Base-by-base conservation (phyloP, 2,797 vertebrate species). In the Coccyzus lansbergi region DNA sequence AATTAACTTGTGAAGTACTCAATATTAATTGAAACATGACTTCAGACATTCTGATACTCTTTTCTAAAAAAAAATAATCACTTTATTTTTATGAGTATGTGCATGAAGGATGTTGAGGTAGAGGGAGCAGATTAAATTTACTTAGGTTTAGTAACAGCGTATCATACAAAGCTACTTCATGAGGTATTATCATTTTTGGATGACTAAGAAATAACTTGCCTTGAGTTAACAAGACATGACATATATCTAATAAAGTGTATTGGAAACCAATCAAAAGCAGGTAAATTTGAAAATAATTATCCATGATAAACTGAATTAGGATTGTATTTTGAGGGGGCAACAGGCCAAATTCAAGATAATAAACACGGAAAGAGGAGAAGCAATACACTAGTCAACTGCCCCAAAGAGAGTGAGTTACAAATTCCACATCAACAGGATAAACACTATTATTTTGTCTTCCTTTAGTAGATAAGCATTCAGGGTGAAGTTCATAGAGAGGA, bases 1-100 rank as follows among this genome's bases (percentile, higher is more conserved):
- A 62, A 83, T 76, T 71, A 87, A 52, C 49, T 65, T 84, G 68
- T 77, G 42, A 21, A 94, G 59, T 72, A 91, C 29, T 10, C 46
- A 67, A 75, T 21, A 91, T 80, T 49, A 88, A 86, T 2, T 78
- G 82, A 95, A 95, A 87, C 40, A 84, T 34, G n/a, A 81, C 69
- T 93, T 89, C 62, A 86, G 42, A 20, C 91, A 40, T 59, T 82
- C 48, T 59, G 71, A 31, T 67, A 51, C 31, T 86, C 42, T 88
- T 81, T 72, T 51, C 33, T 52, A 84, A 88, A 91, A 78, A 51
- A 80, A 80, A 7, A 95, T 80, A 7, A 86, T 19, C 3, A 76
- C 12, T 74, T 86, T 91, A 58, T 76, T 89, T 81, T 67, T 75
- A 59, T 56, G 34, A 76, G 8, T 22, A 70, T 20, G 33, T 90